A percentile compares a stretch with the other conserved stretches of the same genome.
phyloP scores from a whole-genome alignment of 2,797 vertebrate species.

The Zenarchopterus dispar region DNA sequence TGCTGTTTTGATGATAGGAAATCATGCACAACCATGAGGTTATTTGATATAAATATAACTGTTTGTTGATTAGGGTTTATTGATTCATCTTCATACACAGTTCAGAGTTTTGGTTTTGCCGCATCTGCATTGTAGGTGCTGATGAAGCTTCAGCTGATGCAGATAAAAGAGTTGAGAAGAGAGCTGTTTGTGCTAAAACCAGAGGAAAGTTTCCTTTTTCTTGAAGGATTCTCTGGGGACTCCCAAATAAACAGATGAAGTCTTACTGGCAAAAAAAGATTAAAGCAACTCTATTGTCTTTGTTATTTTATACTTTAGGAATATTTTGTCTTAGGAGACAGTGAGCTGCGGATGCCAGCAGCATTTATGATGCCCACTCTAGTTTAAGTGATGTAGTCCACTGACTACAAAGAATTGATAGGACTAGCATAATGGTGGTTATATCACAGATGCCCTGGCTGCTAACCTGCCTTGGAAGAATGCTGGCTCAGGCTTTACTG shows the following conservation, averaged over 20 bases:
- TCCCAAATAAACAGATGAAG: constrained; percentile 61
- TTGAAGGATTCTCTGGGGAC: constrained; percentile 39
- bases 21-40: constrained; percentile 20
- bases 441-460: constrained; percentile 57
- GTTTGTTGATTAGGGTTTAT: constrained; percentile 36
- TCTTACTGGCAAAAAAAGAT: constrained; percentile 49
- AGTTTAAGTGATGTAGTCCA: constrained; percentile 58
- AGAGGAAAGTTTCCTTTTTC: constrained; percentile 51
- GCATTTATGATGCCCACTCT: constrained; percentile 52
- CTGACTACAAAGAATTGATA: constrained; percentile 47
- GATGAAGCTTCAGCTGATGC: constrained; percentile 46
- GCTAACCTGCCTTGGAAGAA: constrained; percentile 62
- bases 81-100: constrained; percentile 29
- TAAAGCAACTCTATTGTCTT: constrained; percentile 58
- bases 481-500: constrained; percentile 50
- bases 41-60: constrained; percentile 27
- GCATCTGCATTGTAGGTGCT: constrained; percentile 1
- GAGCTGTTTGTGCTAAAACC: constrained; percentile 45
- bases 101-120: constrained; percentile 37
- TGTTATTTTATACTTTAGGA: constrained; percentile 45
- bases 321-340: not conserved
- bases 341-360: constrained; percentile 32
- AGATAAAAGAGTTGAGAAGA: constrained; percentile 39
- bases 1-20: no score
- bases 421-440: constrained; percentile 50